Evolutionary conservation across 1,140 invertebrate species (phyloP), one percentile per base, ranked within the genome.

Genomic region (Teleogryllus occipitalis): DNA sequence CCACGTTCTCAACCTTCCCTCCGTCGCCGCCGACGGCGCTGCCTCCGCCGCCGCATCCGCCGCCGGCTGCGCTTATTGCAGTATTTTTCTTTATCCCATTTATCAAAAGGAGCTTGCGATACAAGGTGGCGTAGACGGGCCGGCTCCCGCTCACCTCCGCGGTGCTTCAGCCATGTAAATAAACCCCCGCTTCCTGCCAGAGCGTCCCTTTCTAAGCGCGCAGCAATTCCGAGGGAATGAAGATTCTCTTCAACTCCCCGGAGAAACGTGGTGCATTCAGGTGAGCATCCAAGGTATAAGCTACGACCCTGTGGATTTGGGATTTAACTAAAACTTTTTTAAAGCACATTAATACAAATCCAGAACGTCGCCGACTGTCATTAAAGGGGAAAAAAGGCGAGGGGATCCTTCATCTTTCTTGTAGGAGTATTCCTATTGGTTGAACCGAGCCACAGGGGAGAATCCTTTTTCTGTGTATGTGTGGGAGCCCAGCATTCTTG

Each of bases 81-180:
- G 76, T 48, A 48, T 46, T 18, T 76, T 46, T 76, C 46, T 76
- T 47, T 76, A 47, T 76, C 76, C 15, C 46, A 39, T 76, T 27
- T 76, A 18, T 76, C 7, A 65, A 65, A 65, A 65, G 54, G 54
- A 7, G 54, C 54, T 65, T 65, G 54, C 54, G 54, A 65, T 65
- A 65, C 54, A 65, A 65, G 54, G 54, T 65, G 54, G 54, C 54
- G 54, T 10, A 10, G 54, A 65, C 54, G 54, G 2, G 10, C 18
- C 10, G 54, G 7, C 54, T 65, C 54, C 54, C 54, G 18, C 54
- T 65, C 54, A 65, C 54, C 54, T 39, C 27, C 27, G 27, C 27
- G 27, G 27, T 39, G 27, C 27, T 65, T 65, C 54, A 65, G 54
- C 54, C 54, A 3, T 65, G 54, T 65, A 65, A 65, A 65, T 65